Conservation (phyloP, 2,888 invertebrate genomes). For the Petrolisthes manimaculis region DNA sequence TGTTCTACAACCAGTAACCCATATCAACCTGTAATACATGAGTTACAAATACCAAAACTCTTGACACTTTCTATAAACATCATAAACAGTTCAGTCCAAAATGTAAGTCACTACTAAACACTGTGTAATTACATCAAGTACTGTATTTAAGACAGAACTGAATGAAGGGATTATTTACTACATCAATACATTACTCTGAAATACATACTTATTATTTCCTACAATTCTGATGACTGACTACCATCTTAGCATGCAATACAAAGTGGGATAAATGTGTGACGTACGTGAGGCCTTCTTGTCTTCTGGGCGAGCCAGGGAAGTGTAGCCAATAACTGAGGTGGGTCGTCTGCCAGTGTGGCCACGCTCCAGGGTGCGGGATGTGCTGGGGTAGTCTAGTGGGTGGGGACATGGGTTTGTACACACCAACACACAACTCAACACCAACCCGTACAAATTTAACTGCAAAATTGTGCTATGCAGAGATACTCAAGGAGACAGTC, state of each 20-base stretch:
- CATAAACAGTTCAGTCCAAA: too few relatives aligned
- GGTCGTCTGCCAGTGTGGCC: slow-evolving; percentile 65
- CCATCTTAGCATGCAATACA: slow-evolving; percentile 13
- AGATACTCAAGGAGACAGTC: not conserved
- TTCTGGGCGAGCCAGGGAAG: slow-evolving; percentile 48
- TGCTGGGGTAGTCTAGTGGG: slow-evolving; percentile 62
- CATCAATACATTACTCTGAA: too few relatives aligned
- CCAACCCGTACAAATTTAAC: slow-evolving; percentile 13
- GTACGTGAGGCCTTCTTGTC: slow-evolving; percentile 61
- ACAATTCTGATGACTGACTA: too few relatives aligned
- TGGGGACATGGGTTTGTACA: slow-evolving; percentile 47
- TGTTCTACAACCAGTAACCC: too few relatives aligned
- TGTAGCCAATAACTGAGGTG: slow-evolving; percentile 63
- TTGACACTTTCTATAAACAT: too few relatives aligned
- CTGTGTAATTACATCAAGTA: too few relatives aligned
- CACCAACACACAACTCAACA: slow-evolving; percentile 48
- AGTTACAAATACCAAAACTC: too few relatives aligned
- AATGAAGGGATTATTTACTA: too few relatives aligned
- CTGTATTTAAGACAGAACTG: too few relatives aligned
- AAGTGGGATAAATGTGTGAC: not conserved
- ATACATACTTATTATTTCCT: too few relatives aligned
- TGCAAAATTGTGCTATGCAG: slow-evolving; percentile 12
- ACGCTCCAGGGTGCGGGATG: slow-evolving; percentile 66
- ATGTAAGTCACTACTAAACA: too few relatives aligned
- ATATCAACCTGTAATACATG: too few relatives aligned